Conservation (phyloP, 2,113 vertebrate genomes). For the Phyllostomus hastatus region DNA sequence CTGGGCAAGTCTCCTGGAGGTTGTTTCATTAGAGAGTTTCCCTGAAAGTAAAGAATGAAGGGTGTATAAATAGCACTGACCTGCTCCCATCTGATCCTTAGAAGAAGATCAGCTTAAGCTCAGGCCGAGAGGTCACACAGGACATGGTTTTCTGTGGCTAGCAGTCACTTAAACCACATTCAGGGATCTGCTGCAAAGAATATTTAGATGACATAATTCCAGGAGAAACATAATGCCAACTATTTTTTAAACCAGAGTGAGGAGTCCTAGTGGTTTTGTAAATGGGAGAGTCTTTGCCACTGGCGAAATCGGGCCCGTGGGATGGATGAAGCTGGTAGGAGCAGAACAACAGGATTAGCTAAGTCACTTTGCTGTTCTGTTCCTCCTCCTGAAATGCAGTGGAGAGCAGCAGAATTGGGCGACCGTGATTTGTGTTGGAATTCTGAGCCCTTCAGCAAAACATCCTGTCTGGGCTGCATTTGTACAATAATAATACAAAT, state of each 20-base stretch:
- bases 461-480: not conserved
- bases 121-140: not conserved
- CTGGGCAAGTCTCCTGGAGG: not conserved
- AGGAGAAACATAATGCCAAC: not conserved
- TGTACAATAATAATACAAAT: not conserved
- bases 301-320: not conserved
- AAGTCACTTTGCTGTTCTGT: not conserved
- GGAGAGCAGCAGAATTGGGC: not conserved
- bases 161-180: not conserved
- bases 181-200: not conserved
- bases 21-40: not conserved
- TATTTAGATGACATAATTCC: not conserved
- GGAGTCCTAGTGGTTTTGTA: not conserved
- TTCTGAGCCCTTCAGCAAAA: not conserved
- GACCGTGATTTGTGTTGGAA: not conserved
- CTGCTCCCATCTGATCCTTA: constrained; percentile 26
- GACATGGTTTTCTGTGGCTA: not conserved
- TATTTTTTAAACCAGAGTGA: not conserved
- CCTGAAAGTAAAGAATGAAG: not conserved
- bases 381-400: not conserved
- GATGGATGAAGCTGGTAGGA: not conserved
- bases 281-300: not conserved
- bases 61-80: constrained; percentile 60
- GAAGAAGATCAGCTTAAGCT: constrained; percentile 69
- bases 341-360: not conserved